Evolutionary conservation across 2,888 invertebrate species (phyloP), one percentile per base, ranked within the genome.

Genomic region (Lissonota sp.): DNA sequence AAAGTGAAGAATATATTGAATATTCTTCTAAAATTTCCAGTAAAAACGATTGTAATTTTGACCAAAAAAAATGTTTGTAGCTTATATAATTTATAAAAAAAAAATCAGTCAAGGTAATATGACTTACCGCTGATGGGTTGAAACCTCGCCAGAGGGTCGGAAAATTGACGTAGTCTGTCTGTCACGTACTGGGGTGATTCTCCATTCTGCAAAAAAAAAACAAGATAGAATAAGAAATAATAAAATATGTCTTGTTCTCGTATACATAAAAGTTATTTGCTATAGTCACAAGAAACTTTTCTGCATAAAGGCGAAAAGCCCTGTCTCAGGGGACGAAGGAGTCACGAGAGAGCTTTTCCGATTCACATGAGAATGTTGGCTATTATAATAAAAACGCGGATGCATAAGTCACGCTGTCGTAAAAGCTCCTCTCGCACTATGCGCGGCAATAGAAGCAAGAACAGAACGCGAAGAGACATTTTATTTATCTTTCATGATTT

Each of bases 61-160:
- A 26, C 26, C 26, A 26, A 26, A 26, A 1, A 26, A 26, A 2
- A 26, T 26, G 1, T 26, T 26, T 26, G 26, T 26, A 1, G 26
- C 1, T 26, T 1, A 26, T 26, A 26, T 26, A 26, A 26, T 26
- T 26, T 26, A 26, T 2, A 26, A 26, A 26, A 26, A 26, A 26
- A 26, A 26, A 3, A 26, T 26, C 1, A 26, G 26, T 26, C 3
- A 1, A 26, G 26, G 26, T 64, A 75, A 87, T 84, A 77, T 37
- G 69, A 92, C 94, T 93, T 89, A 94, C 94, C 93, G 87, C 92
- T 93, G 84, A 93, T 92, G 75, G 93, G 91, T 85, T 93, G 92
- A 91, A 94, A 94, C 91, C 93, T 93, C 84, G 93, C 93, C 84
- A 93, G 89, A 71, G 93, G 93, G 86, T 94, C 94, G 72, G 93